Percentiles rank a stretch among this genome's conserved stretches.
Evolutionary conservation across 2,888 invertebrate genomes (phyloP).

Genomic region (Torymus tubicola): DNA sequence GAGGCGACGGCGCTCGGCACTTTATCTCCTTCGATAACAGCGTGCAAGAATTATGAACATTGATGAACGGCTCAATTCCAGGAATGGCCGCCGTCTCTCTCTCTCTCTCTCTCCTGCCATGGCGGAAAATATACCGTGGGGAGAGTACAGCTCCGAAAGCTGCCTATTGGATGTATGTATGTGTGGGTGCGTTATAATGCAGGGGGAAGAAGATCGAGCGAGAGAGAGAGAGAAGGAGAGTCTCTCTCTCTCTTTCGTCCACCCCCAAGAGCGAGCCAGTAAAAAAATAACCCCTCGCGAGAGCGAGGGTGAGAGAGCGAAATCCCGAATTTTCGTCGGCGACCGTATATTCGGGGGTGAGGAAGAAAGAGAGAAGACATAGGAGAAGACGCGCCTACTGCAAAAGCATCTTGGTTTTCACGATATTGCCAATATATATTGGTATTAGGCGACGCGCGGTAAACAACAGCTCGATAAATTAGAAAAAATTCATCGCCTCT

Average conservation of each 20-base stretch:
- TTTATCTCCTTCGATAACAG: constrained; percentile 46
- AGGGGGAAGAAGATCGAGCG: not conserved
- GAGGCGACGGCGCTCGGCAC: not conserved
- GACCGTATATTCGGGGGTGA: too few relatives aligned
- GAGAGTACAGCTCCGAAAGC: not conserved
- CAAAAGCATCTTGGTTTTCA: not conserved
- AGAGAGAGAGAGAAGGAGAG: not conserved
- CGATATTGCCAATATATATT: constrained; percentile 46
- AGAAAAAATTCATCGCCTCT: constrained; percentile 16
- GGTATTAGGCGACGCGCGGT: constrained; percentile 13
- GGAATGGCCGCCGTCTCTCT: constrained; percentile 18
- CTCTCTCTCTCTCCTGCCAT: not conserved
- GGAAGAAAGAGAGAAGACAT: not conserved
- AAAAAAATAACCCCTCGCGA: constrained; percentile 38
- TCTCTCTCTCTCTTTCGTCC: not conserved
- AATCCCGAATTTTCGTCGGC: not conserved
- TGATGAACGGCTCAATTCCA: constrained; percentile 47
- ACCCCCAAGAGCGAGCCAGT: constrained; percentile 12
- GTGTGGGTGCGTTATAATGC: not conserved
- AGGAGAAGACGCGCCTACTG: not conserved
- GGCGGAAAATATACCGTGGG: constrained; percentile 30
- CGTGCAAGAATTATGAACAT: constrained; percentile 46
- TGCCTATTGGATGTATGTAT: too few relatives aligned
- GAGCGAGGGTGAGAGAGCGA: constrained; percentile 14
- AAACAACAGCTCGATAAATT: constrained; percentile 47